These are phyloP conservation scores for Pheosia tremula DNA, from an alignment of 2,888 invertebrate species.

Conservation along the genomic window DNA sequence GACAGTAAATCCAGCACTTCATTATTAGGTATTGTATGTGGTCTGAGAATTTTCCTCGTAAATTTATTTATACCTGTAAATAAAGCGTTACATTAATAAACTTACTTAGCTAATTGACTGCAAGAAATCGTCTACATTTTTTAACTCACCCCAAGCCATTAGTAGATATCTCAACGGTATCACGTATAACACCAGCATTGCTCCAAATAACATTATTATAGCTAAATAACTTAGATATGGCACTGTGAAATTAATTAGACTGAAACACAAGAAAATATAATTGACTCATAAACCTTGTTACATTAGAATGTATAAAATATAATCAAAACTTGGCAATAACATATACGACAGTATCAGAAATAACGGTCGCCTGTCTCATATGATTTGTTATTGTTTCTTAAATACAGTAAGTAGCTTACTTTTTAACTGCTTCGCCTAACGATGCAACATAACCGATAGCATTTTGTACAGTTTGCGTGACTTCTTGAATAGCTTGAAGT, in stretches of 20 bases:
- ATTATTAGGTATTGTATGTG: constrained; percentile 98
- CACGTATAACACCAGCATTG: constrained; percentile 92
- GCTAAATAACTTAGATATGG: constrained; percentile 98
- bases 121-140: neutral
- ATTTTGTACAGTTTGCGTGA: constrained; percentile 98
- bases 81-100: neutral
- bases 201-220: constrained; percentile 89
- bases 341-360: neutral
- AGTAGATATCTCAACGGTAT: constrained; percentile 95
- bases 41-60: constrained; percentile 94
- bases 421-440: constrained; percentile 96
- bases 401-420: constrained; percentile 84
- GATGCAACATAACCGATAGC: constrained; percentile 97
- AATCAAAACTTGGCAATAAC: no score
- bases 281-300: neutral
- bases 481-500: constrained; percentile 98
- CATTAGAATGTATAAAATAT: no score
- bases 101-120: neutral
- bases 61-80: constrained; percentile 93
- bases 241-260: constrained; percentile 98
- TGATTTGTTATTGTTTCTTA: neutral
- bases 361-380: neutral
- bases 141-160: constrained; percentile 92
- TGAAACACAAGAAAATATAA: constrained; percentile 71
- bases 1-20: constrained; percentile 97